Evolutionary conservation across 92 coral and sea anemone genomes (phyloP).

Genomic region (Porites cylindrica): DNA sequence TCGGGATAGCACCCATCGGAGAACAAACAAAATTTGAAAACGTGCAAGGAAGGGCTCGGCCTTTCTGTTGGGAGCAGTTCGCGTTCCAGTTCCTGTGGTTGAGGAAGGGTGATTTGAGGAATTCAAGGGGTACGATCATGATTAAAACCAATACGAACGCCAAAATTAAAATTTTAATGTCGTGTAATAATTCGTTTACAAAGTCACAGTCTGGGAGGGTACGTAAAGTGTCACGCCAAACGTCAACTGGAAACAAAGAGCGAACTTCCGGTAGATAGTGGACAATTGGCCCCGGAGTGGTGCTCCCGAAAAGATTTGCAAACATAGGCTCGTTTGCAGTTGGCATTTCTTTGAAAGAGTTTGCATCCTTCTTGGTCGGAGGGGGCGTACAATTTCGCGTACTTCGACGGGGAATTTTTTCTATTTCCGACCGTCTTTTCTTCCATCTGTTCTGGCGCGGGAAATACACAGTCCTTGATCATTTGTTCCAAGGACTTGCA

Average conservation of each 20-base stretch:
- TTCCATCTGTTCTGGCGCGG: slow-evolving; percentile 25
- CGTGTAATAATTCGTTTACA: not conserved
- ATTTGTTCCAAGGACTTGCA: slow-evolving; percentile 42
- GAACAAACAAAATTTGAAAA: slow-evolving; percentile 43
- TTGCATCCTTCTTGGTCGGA: not conserved
- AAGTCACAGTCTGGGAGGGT: slow-evolving; percentile 46
- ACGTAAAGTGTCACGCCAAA: not conserved
- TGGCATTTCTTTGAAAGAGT: not conserved
- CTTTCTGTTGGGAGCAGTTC: slow-evolving; percentile 31
- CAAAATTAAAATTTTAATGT: not conserved
- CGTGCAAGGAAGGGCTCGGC: slow-evolving; percentile 30
- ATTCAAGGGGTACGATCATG: not conserved
- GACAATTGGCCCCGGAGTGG: slow-evolving; percentile 21
- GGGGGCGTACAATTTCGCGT: not conserved
- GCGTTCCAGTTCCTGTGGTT: not conserved
- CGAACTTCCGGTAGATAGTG: not conserved
- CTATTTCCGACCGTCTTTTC: not conserved
- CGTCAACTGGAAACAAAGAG: slow-evolving; percentile 10
- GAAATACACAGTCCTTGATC: slow-evolving; percentile 51
- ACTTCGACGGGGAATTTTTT: not conserved
- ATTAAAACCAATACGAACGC: slow-evolving; percentile 1
- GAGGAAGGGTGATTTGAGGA: slow-evolving; percentile 19
- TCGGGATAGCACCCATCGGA: slow-evolving; percentile 47
- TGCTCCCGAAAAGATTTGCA: slow-evolving; percentile 33
- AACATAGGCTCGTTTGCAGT: slow-evolving; percentile 19